Evolutionary conservation across 2,797 vertebrate genomes (phyloP), one percentile per base, ranked within the genome.

Genomic region (Moxostoma hubbsi): DNA sequence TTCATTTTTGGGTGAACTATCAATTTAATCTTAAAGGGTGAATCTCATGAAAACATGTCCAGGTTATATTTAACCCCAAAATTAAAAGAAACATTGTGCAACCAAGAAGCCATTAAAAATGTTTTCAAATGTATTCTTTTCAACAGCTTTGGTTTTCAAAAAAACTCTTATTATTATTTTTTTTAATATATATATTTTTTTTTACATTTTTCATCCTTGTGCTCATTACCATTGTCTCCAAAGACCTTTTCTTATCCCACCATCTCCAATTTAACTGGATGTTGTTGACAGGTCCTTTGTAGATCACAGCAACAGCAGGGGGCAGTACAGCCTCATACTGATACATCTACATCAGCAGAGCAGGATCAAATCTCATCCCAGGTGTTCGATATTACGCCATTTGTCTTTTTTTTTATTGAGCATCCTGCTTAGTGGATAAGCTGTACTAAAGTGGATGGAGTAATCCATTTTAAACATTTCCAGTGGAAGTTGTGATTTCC

Each of bases 241-340:
- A 75, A 75, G 50, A 75, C 61, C 36, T 24, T 18, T 47, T 36
- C 36, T 65, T 55, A 16, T 65, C 46, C 57, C 12, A 51, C 7
- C 8, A 66, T 36, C 63, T 58, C 8, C 18, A 36, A 10, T 58
- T 76, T 49, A 76, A 76, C 66, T 67, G 45, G 54, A 50, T 76
- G 74, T 50, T 57, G 62, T 75, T 75, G 10, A 15, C 5, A 6
- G 47, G 11, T 63, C 2, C 0, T 75, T 65, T 79, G 43, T 63
- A 70, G 53, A 9, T 36, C 12, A 0, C 4, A 9, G 24, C 8
- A 72, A 89, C 92, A 89, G 71, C 55, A 78, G 91, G 85, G 89
- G 90, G 85, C 91, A 92, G 82, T 91, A 36, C 90, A 82, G 87
- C 50, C 71, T 77, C 75, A 76, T 75, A 80, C 51, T 54, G 8